A percentile compares a stretch with the other conserved stretches of the same genome.
Evolutionary conservation across 2,797 vertebrate genomes (phyloP).

Genomic region (Mormyrops attenuatus): DNA sequence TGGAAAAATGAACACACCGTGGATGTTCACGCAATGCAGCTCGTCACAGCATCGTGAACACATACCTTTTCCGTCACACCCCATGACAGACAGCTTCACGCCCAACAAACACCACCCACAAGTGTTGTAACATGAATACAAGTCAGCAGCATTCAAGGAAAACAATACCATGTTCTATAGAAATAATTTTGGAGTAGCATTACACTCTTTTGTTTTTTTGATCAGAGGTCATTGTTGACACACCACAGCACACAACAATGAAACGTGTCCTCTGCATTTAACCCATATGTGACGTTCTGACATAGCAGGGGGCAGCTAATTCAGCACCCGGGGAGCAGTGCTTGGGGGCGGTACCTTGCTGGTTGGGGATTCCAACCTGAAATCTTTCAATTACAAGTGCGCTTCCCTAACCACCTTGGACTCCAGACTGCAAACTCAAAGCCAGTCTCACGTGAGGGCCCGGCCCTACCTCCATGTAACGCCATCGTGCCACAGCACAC

Average conservation of each 20-base stretch:
- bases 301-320: too few relatives aligned
- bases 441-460: not conserved
- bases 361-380: too few relatives aligned
- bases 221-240: too few relatives aligned
- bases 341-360: too few relatives aligned
- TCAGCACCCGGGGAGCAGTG: too few relatives aligned
- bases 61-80: not conserved
- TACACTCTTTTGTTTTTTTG: not conserved
- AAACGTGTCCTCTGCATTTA: too few relatives aligned
- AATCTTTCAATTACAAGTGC: too few relatives aligned
- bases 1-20: not conserved
- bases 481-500: conserved; percentile 89
- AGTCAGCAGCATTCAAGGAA: not conserved
- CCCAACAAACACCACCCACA: not conserved
- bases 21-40: not conserved
- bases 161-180: not conserved
- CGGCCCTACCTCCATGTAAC: conserved; percentile 77
- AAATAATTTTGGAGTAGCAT: not conserved
- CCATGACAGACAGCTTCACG: not conserved
- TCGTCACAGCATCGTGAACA: not conserved
- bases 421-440: not conserved
- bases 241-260: too few relatives aligned
- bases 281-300: too few relatives aligned
- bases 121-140: not conserved
- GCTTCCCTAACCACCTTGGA: not conserved